Base-by-base conservation (phyloP, 2,797 vertebrate genomes). In the Limnodromus scolopaceus region DNA sequence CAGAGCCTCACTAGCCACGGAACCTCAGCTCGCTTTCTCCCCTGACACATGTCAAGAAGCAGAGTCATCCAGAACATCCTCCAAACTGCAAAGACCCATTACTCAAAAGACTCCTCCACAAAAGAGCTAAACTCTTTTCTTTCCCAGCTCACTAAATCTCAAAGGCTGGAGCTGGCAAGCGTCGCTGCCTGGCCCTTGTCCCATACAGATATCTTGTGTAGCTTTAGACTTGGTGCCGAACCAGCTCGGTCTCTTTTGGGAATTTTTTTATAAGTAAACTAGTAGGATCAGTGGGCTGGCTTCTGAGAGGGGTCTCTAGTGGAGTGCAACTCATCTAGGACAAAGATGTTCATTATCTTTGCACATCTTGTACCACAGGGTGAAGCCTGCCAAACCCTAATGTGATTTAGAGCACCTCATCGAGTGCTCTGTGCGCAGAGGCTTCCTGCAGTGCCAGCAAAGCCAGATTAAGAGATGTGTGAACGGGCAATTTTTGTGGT, bases 401-500 rank as follows among this genome's bases (percentile, higher is more conserved):
- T 95, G 85, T 32, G 89, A 86, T 88, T 94, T 84, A 16, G 84
- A 88, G 82, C 76, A 27, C 61, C 91, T 88, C n/a, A 3, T 1
- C 51, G 77, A 58, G 51, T n/a, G 51, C 60, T 32, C 80, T 55
- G 70, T 0, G 30, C 60, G 5, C 30, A 6, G 68, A 68, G 72
- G 53, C 75, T 87, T 41, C 81, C 78, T 3, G 1, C 78, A 65
- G 68, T 3, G 87, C 86, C 84, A 94, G 70, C 39, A 10, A 1
- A 11, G 36, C 38, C 27, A 11, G 79, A 92, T 84, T 81, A 78
- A 55, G 70, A 58, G 83, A 91, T 34, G 70, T 96, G 70, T 77
- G 84, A 95, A 85, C 8, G 3, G 66, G 32, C 92, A 89, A 36
- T 89, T 89, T 82, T 87, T 83, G 77, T 90, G 93, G 83, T 78